Evolutionary conservation across 2,113 vertebrate genomes (phyloP).

Genomic region (Ursus arctos): DNA sequence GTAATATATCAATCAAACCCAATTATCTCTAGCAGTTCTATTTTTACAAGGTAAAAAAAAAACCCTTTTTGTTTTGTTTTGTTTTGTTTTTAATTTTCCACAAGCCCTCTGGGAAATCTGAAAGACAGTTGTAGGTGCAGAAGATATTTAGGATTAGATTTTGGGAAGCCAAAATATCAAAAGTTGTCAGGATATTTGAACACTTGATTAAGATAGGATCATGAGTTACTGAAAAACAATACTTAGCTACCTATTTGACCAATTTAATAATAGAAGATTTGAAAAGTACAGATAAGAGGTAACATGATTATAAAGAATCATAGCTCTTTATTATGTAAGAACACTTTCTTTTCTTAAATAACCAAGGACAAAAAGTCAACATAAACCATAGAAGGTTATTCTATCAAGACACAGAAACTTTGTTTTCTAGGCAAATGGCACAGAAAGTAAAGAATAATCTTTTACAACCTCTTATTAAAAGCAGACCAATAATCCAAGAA

Average conservation of each 20-base stretch:
- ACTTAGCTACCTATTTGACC: neutral
- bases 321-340: neutral
- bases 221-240: conserved; percentile 2
- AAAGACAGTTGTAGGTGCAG: neutral
- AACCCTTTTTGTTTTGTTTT: neutral
- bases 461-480: neutral
- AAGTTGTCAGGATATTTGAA: neutral
- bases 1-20: neutral
- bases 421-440: neutral
- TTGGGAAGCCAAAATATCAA: neutral
- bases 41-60: conserved; percentile 12
- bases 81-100: neutral
- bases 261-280: neutral
- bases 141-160: neutral
- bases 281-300: neutral
- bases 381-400: neutral
- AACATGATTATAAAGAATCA: neutral
- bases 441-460: neutral
- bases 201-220: neutral
- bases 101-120: neutral
- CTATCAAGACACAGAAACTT: neutral
- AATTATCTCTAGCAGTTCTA: neutral
- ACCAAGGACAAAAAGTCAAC: neutral
- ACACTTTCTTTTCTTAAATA: neutral
- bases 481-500: neutral